Percentiles rank a stretch among this genome's conserved stretches.
Conservation (phyloP, 35 echinoderm and acorn worm species). For the Antedon bifida region DNA sequence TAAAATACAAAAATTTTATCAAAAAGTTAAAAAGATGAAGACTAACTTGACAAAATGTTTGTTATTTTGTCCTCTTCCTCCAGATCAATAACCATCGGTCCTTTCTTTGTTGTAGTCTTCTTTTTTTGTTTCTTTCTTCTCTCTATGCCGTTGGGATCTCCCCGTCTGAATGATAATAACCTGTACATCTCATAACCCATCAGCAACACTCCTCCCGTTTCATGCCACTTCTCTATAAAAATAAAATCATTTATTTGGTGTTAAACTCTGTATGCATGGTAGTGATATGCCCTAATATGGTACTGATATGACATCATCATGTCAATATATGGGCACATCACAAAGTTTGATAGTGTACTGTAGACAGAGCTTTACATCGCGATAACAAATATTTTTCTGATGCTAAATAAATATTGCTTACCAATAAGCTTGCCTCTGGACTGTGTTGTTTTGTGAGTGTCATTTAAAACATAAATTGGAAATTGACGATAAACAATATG, state of each 20-base stretch:
- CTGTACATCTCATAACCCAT: constrained; percentile 99
- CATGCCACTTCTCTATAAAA: constrained; percentile 55
- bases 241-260: background rate
- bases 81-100: constrained; percentile 53
- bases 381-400: too few species aligned
- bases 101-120: background rate
- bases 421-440: constrained; percentile 68
- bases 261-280: too few species aligned
- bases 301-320: too few species aligned
- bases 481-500: constrained; percentile 6
- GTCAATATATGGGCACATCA: too few species aligned
- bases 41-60: background rate
- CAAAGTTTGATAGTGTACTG: too few species aligned
- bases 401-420: constrained; percentile 23
- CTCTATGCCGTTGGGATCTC: background rate
- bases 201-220: constrained; percentile 65
- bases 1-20: too few species aligned
- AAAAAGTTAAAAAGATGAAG: too few species aligned
- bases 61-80: constrained; percentile 65
- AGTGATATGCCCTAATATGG: too few species aligned
- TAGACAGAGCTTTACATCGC: too few species aligned
- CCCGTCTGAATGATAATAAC: constrained; percentile 40
- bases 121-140: constrained; percentile 42
- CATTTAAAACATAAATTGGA: constrained; percentile 55
- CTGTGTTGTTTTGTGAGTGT: constrained; percentile 65